Conservation (phyloP, 2,888 invertebrate genomes). For the Thecocarcelia acutangulata region DNA sequence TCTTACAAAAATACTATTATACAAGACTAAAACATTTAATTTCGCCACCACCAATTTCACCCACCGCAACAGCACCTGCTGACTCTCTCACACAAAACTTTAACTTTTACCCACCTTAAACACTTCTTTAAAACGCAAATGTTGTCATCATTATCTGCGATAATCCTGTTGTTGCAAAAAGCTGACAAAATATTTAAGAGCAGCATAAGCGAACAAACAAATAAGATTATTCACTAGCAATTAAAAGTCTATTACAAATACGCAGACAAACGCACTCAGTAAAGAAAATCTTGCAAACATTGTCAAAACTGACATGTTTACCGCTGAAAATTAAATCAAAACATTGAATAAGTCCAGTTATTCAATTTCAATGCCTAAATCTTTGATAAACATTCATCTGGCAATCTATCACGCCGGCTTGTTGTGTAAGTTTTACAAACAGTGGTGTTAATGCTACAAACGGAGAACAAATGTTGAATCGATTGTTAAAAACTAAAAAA, state of each 20-base stretch:
- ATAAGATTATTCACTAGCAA: constrained; percentile 64
- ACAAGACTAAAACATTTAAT: no score
- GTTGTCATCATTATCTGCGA: constrained; percentile 66
- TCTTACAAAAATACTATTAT: no score
- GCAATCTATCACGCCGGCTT: not conserved
- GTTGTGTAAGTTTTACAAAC: not conserved
- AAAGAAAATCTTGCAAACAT: no score
- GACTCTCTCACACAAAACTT: constrained; percentile 73
- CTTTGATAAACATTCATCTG: not conserved
- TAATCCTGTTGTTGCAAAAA: constrained; percentile 55
- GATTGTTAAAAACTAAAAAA: no score
- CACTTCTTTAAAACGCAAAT: constrained; percentile 25
- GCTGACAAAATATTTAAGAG: constrained; percentile 10
- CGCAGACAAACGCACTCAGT: not conserved
- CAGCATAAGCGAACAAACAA: constrained; percentile 44
- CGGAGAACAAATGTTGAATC: no score
- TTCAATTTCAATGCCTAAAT: constrained; percentile 8
- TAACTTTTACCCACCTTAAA: constrained; percentile 50
- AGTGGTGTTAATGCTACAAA: not conserved
- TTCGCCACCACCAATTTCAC: not conserved
- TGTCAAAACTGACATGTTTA: constrained; percentile 47
- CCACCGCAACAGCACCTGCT: constrained; percentile 73
- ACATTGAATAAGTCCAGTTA: constrained; percentile 59
- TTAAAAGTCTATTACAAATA: constrained; percentile 42
- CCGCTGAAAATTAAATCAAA: constrained; percentile 67